Conservation (phyloP, 2,113 vertebrate genomes). For the Ceuthmochares aereus region DNA sequence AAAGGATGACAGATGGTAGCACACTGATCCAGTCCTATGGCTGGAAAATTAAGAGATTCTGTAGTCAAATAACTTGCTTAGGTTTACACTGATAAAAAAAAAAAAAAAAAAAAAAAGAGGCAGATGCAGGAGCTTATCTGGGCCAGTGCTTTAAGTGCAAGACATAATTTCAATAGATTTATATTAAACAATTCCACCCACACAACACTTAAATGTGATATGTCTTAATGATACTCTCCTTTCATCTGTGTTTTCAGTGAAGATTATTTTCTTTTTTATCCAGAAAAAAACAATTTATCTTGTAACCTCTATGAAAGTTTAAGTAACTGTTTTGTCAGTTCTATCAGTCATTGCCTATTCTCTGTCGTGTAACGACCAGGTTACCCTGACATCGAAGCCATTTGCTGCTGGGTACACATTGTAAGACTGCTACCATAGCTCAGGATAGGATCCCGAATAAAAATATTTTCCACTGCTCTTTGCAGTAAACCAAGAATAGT, state of each 20-base stretch:
- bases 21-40: background rate
- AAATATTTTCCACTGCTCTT: background rate
- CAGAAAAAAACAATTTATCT: background rate
- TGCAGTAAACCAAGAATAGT: background rate
- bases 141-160: background rate
- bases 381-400: background rate
- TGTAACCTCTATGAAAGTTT: too few relatives aligned
- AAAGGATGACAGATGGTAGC: background rate
- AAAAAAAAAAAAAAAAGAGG: too few relatives aligned
- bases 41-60: background rate
- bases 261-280: background rate
- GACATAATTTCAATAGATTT: background rate
- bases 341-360: background rate
- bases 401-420: background rate
- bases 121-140: background rate
- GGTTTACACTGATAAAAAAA: background rate
- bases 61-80: background rate
- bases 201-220: background rate
- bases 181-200: background rate
- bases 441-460: background rate
- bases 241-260: background rate
- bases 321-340: background rate
- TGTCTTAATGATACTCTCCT: background rate
- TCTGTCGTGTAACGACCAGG: background rate
- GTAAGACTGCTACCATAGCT: background rate